phyloP scores from a whole-genome alignment of 2,113 vertebrate species.

The Carassius gibelio region DNA sequence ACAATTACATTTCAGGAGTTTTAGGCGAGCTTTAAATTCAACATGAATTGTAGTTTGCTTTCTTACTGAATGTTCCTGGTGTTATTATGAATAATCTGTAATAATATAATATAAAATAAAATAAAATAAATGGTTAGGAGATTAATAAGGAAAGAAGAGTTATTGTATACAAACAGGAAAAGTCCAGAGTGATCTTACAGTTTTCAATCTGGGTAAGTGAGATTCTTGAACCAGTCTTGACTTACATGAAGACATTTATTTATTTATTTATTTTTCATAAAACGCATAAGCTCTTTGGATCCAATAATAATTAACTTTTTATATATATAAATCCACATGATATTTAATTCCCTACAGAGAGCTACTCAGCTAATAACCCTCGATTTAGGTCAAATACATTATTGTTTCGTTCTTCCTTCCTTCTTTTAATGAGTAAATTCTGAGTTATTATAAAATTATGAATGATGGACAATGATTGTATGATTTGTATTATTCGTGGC shows the following conservation, averaged over 20 bases:
- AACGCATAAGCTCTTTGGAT: too few species aligned
- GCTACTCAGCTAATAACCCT: background rate
- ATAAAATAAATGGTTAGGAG: background rate
- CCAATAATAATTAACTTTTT: background rate
- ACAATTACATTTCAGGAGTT: background rate
- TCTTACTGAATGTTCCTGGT: background rate
- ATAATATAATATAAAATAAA: background rate
- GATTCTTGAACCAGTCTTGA: too few species aligned
- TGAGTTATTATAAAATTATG: background rate
- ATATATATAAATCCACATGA: background rate
- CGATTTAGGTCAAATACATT: background rate
- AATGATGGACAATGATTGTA: background rate
- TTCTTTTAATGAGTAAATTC: conserved; percentile 21
- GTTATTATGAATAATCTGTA: background rate
- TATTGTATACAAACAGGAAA: too few species aligned
- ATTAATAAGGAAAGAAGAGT: too few species aligned
- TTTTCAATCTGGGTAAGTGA: too few species aligned
- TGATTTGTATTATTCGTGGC: background rate
- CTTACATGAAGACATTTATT: too few species aligned
- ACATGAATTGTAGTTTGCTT: background rate
- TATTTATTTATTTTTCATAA: too few species aligned
- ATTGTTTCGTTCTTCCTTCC: background rate
- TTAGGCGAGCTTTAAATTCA: background rate
- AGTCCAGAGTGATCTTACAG: too few species aligned
- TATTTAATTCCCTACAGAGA: background rate